Evolutionary conservation across 30 jellyfish, hydroid and myxozoan species (phyloP), one percentile per base, ranked within the genome.

Genomic region (Pseudorhiza aurosa): DNA sequence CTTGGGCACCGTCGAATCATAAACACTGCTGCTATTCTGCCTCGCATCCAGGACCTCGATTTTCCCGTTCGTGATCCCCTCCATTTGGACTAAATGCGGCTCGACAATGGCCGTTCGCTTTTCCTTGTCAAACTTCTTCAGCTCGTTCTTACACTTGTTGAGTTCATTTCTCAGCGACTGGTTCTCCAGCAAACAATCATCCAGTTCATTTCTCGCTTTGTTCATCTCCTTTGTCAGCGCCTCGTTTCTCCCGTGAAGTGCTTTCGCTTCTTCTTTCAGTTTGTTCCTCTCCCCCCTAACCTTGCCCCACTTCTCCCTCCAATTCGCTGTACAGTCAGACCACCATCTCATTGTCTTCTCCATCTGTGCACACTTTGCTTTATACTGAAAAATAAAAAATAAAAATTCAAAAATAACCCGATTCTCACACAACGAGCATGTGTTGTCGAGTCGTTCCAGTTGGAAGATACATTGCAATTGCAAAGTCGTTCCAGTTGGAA

Each of bases 231-330:
- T 47, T 30, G 96, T 74, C 35, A 90, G 63, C 7, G 89, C 35
- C 10, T 83, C 93, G 55, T 90, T 65, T 18, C 80, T 57, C 0
- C 68, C 96, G 8, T 49, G 65, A n/a, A 76, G 65, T 1, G 58
- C 65, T 27, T 64, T 73, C 14, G 39, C 19, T 27, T 90, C 97
- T 10, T 82, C 96, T 32, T 82, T 89, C 18, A 78, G 46, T 50
- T 83, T 83, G 68, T 90, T 81, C 50, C 91, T 57, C 63, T 90
- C 96, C 14, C 83, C 85, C 51, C 95, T 75, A 36, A 90, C 96
- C 68, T 58, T 63, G 21, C 96, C 96, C 97, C 97, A 90, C 25
- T 82, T 90, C 43, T 90, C 96, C 44, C 97, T 63, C 97, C 97
- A 90, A 53, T 45, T 90, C 0, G 96, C 97, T 4, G 97, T 85